These are phyloP conservation scores for Thunnus thynnus DNA, from an alignment of 2,113 vertebrate species.

Conservation along the genomic window DNA sequence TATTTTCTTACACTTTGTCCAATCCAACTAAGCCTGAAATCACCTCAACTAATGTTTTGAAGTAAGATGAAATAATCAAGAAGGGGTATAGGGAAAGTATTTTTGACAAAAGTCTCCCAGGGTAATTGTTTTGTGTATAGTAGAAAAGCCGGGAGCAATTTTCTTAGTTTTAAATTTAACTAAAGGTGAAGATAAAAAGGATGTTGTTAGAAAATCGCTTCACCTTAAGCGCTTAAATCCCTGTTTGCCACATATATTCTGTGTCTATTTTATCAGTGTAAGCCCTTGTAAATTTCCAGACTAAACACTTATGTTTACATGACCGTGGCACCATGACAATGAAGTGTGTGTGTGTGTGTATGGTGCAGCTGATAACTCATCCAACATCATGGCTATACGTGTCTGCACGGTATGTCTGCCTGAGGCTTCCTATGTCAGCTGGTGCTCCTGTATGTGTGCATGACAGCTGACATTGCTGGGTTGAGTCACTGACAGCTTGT, in stretches of 20 bases:
- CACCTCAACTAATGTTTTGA: not conserved
- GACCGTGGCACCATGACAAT: not conserved
- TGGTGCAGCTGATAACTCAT: not conserved
- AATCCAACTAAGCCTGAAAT: not conserved
- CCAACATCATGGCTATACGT: slow-evolving; percentile 6
- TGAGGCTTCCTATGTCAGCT: slow-evolving; percentile 35
- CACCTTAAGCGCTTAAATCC: not conserved
- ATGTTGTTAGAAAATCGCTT: not conserved
- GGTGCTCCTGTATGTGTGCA: slow-evolving; percentile 40
- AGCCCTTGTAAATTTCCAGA: not conserved
- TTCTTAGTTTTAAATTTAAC: not conserved
- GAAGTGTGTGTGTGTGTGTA: not conserved
- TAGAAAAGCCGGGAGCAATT: not conserved
- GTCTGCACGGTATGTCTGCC: slow-evolving; percentile 35
- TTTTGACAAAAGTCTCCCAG: not conserved
- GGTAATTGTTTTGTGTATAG: not conserved
- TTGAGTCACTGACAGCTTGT: slow-evolving; percentile 64
- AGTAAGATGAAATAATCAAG: slow-evolving; percentile 1
- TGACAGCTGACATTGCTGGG: slow-evolving; percentile 54
- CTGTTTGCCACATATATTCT: not conserved
- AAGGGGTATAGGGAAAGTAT: not conserved
- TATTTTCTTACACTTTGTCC: not conserved
- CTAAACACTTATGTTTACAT: not conserved
- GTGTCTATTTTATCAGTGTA: not conserved
- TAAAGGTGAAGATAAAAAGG: not conserved